These are phyloP conservation scores for Prietella phreatophila DNA, from an alignment of 2,113 vertebrate species.

Conservation along the genomic window DNA sequence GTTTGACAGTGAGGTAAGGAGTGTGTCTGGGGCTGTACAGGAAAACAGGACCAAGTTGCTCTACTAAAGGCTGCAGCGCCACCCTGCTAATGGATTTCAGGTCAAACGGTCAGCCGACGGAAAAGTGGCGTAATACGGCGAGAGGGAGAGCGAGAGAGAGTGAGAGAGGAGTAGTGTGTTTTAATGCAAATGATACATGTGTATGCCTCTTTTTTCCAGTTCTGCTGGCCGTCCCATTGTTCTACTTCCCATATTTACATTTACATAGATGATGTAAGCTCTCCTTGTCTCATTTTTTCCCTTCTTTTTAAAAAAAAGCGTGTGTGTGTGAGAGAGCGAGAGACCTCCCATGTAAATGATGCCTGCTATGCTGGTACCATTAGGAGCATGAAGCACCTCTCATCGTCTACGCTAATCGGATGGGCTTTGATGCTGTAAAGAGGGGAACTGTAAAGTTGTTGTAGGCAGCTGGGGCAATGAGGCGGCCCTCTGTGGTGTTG, in stretches of 20 bases:
- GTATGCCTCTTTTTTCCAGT: constrained; percentile 20
- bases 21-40: constrained; percentile 38
- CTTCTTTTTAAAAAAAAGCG: constrained; percentile 22
- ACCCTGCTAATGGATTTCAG: constrained; percentile 53
- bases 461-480: constrained; percentile 44
- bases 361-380: constrained; percentile 68
- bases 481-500: constrained; percentile 26
- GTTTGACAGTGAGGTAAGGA: constrained; percentile 60
- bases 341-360: constrained; percentile 59
- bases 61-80: constrained; percentile 9
- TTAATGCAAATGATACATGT: constrained; percentile 26
- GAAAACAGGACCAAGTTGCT: constrained; percentile 1
- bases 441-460: constrained; percentile 53
- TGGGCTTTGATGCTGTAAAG: constrained; percentile 64
- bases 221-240: constrained; percentile 39
- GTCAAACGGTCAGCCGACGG: constrained; percentile 51
- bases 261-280: constrained; percentile 43
- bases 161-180: background rate
- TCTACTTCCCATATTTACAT: constrained; percentile 51
- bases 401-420: constrained; percentile 63
- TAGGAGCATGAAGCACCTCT: constrained; percentile 65
- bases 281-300: background rate
- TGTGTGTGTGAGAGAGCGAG: background rate
- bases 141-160: background rate
- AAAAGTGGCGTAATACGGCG: constrained; percentile 21